These are phyloP conservation scores for Agriopis leucophaearia DNA, from an alignment of 2,888 invertebrate genomes.

Conservation along the genomic window DNA sequence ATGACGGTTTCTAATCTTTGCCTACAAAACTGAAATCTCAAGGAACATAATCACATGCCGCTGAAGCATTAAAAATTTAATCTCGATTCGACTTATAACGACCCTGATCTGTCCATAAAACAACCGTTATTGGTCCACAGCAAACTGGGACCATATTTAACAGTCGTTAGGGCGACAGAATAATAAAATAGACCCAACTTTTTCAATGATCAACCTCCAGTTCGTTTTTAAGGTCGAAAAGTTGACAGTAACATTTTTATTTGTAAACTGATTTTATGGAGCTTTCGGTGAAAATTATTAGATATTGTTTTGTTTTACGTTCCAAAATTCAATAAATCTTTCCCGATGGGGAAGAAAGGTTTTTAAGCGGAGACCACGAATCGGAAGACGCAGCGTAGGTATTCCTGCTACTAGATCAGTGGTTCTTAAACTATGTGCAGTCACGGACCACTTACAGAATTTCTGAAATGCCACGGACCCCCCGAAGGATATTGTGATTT, in stretches of 20 bases:
- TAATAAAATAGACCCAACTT: conserved; percentile 33
- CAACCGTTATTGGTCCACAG: conserved; percentile 28
- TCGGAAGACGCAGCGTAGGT: no score
- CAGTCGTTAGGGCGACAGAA: conserved; percentile 33
- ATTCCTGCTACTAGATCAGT: no score
- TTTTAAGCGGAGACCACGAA: no score
- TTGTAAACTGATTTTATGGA: conserved; percentile 50
- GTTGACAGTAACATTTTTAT: conserved; percentile 17
- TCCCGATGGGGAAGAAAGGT: no score
- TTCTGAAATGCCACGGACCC: no score
- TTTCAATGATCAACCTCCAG: conserved; percentile 31
- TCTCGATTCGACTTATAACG: conserved; percentile 18
- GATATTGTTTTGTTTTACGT: background rate
- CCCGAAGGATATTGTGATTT: no score
- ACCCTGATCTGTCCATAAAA: conserved; percentile 21
- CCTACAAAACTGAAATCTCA: background rate
- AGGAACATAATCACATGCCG: background rate
- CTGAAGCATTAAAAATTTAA: conserved; percentile 7
- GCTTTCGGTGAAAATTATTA: conserved; percentile 53
- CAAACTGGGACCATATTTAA: conserved; percentile 33
- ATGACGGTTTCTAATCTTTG: background rate
- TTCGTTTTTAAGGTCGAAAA: conserved; percentile 12
- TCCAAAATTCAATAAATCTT: no score
- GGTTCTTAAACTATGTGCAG: no score
- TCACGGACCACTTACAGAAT: no score